phyloP scores from a whole-genome alignment of 2,797 vertebrate genomes.

The Girardinus metallicus region DNA sequence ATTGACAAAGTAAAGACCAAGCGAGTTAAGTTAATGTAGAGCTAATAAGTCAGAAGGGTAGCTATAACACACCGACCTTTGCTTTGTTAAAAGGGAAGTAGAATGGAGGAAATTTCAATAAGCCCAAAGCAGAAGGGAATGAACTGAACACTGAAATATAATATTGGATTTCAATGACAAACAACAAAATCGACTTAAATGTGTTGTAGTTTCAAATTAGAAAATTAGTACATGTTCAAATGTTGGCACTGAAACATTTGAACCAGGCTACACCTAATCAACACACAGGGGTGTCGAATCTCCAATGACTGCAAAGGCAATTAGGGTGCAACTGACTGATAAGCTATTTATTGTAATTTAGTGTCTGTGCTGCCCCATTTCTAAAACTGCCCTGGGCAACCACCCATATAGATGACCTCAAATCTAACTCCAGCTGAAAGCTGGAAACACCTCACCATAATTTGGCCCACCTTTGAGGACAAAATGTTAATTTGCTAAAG shows the following conservation, averaged over 20 bases:
- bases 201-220: not conserved
- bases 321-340: not conserved
- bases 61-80: not conserved
- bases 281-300: not conserved
- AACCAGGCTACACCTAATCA: not conserved
- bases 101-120: not conserved
- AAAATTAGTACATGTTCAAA: not conserved
- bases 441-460: not conserved
- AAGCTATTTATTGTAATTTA: not conserved
- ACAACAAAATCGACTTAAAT: not conserved
- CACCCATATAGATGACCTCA: not conserved
- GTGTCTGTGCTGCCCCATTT: not conserved
- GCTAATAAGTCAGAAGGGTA: not conserved
- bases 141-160: not conserved
- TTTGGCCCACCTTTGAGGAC: not conserved
- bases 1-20: not conserved
- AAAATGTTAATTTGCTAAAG: not conserved
- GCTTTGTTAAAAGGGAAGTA: not conserved
- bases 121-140: not conserved
- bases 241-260: too few species aligned
- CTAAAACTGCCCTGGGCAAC: not conserved
- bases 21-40: not conserved
- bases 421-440: not conserved
- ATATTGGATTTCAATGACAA: not conserved
- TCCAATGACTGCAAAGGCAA: not conserved